phyloP scores from a whole-genome alignment of 2,888 invertebrate genomes.

The Lapara coniferarum region DNA sequence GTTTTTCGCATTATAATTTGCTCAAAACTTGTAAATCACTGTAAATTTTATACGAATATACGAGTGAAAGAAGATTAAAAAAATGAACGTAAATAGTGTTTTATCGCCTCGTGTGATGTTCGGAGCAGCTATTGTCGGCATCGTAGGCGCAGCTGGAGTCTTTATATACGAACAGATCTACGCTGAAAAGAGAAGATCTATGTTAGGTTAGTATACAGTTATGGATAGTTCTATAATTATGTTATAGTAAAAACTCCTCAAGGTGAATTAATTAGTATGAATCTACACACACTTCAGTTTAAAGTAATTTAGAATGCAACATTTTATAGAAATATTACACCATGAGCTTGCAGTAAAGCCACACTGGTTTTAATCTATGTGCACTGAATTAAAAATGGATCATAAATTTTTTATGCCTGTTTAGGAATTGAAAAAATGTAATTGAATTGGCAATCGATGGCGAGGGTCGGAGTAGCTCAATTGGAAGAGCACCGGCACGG shows the following conservation, averaged over 20 bases:
- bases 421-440: too few species aligned
- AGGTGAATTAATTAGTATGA: background rate
- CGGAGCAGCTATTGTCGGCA: constrained; percentile 77
- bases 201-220: constrained; percentile 64
- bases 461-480: too few species aligned
- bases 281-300: background rate
- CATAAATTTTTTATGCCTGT: too few species aligned
- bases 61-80: constrained; percentile 2
- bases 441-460: too few species aligned
- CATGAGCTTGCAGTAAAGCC: too few species aligned
- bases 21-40: background rate
- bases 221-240: background rate
- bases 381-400: too few species aligned
- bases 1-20: background rate
- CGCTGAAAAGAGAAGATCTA: constrained; percentile 73
- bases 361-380: too few species aligned
- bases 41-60: background rate
- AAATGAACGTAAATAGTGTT: constrained; percentile 45
- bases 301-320: background rate
- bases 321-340: background rate
- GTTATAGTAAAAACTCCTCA: background rate
- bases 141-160: constrained; percentile 78
- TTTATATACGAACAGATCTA: constrained; percentile 79
- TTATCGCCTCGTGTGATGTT: constrained; percentile 67
- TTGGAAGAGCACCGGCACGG: too few species aligned